Conservation (phyloP, 2,113 vertebrate genomes). For the Rhea americana region DNA sequence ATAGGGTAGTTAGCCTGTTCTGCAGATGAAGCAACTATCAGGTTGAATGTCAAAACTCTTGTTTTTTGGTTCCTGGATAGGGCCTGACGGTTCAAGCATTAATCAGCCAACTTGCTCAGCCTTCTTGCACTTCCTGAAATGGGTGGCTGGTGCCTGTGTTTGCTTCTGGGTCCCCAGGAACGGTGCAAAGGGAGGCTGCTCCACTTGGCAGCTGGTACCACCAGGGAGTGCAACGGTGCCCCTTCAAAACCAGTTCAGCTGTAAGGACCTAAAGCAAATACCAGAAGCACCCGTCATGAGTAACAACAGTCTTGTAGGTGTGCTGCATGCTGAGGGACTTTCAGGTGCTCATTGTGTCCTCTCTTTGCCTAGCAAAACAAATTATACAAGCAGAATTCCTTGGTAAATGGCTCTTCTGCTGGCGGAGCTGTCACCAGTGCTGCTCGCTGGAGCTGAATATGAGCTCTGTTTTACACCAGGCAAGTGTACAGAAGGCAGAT, state of each 20-base stretch:
- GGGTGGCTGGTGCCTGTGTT: background rate
- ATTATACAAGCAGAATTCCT: background rate
- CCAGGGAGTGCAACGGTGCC: background rate
- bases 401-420: background rate
- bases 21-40: background rate
- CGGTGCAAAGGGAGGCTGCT: background rate
- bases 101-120: background rate
- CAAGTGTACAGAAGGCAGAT: background rate
- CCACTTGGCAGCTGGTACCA: background rate
- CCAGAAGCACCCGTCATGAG: fast-evolving
- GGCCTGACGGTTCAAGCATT: background rate
- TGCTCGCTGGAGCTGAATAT: fast-evolving
- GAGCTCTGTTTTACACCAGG: background rate
- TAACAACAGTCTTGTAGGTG: background rate
- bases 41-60: background rate
- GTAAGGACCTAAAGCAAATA: fast-evolving
- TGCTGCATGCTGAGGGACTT: background rate
- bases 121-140: fast-evolving
- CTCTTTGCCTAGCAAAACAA: background rate
- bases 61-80: background rate
- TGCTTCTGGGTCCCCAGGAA: background rate
- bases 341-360: background rate
- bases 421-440: fast-evolving
- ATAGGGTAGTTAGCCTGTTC: background rate
- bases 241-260: background rate